These are phyloP conservation scores for Schizaphis graminum DNA, from an alignment of 2,888 invertebrate genomes.

Conservation along the genomic window DNA sequence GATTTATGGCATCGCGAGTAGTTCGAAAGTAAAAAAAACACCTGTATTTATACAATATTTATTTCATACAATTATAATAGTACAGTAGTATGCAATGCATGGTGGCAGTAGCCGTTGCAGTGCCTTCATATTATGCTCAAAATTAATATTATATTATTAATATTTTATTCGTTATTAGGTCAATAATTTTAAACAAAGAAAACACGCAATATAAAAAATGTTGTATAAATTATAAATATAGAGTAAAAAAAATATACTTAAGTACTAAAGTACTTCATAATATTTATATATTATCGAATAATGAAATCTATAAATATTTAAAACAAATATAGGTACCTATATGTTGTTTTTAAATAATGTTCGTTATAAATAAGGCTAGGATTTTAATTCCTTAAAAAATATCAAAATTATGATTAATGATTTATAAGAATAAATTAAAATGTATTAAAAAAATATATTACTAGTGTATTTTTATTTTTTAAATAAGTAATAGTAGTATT, in stretches of 20 bases:
- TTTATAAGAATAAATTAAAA: too few relatives aligned
- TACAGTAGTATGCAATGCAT: not conserved
- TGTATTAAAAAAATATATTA: too few relatives aligned
- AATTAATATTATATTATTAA: constrained; percentile 38
- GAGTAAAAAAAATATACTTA: not conserved
- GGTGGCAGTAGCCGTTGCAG: not conserved
- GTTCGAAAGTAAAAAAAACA: constrained; percentile 51
- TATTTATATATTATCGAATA: not conserved
- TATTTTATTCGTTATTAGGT: constrained; percentile 28
- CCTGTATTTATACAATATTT: constrained; percentile 45
- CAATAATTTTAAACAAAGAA: constrained; percentile 26
- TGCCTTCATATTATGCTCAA: not conserved
- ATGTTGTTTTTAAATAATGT: not conserved
- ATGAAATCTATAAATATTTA: not conserved
- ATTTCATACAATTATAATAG: constrained; percentile 41
- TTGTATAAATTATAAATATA: not conserved
- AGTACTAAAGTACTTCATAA: not conserved
- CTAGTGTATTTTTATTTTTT: too few relatives aligned
- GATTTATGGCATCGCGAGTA: constrained; percentile 49
- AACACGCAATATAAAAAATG: constrained; percentile 22
- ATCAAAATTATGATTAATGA: too few relatives aligned
- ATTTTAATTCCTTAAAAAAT: too few relatives aligned
- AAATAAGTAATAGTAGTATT: too few relatives aligned
- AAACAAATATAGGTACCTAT: not conserved
- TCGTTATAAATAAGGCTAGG: not conserved